These are phyloP conservation scores for Ophonus ardosiacus DNA, from an alignment of 2,888 invertebrate species.

Conservation along the genomic window DNA sequence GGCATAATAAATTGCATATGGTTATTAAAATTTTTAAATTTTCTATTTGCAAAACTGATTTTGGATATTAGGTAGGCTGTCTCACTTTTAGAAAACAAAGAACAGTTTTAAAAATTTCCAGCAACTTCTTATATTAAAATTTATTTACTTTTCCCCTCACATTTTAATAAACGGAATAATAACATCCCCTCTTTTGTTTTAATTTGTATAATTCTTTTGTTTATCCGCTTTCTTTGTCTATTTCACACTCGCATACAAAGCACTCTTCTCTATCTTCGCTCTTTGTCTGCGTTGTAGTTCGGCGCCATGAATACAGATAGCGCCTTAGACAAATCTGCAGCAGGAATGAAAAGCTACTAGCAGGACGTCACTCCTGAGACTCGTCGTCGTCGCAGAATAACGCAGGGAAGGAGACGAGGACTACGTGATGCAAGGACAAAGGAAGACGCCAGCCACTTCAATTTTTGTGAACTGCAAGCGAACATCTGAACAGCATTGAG, in stretches of 20 bases:
- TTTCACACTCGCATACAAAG: neutral
- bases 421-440: conserved; percentile 39
- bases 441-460: conserved; percentile 19
- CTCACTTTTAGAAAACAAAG: neutral
- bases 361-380: conserved; percentile 61
- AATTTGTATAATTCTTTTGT: neutral
- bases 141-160: neutral
- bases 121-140: neutral
- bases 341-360: conserved; percentile 69
- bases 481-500: conserved; percentile 16
- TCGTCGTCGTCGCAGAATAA: conserved; percentile 25
- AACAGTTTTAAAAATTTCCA: conserved; percentile 1
- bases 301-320: conserved; percentile 70
- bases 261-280: neutral
- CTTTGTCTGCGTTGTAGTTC: conserved; percentile 4
- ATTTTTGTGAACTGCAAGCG: conserved; percentile 28
- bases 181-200: neutral
- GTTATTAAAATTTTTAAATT: no score
- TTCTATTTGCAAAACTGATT: no score
- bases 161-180: neutral
- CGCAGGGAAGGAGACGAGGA: neutral
- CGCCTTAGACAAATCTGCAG: conserved; percentile 70
- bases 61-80: no score
- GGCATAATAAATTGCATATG: no score
- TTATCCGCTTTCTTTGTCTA: neutral